Base-by-base conservation (phyloP, 2,113 vertebrate genomes). In the Prinia subflava region DNA sequence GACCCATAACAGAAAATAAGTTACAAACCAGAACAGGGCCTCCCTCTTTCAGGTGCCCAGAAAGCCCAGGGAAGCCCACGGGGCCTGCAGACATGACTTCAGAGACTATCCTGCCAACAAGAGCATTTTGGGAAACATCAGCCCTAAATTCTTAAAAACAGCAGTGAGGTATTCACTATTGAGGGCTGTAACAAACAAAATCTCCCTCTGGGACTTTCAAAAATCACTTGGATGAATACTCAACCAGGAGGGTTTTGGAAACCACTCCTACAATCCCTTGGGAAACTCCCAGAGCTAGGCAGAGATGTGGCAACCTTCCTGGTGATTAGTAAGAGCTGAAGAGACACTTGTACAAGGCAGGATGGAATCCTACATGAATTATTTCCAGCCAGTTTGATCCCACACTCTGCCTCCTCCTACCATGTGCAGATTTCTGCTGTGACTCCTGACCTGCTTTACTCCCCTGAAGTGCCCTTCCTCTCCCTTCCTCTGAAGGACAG, bases 341-440 rank as follows among this genome's bases (percentile, higher is more conserved):
- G 41, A 77, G 92, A 78, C 13, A 22, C 47, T 71, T 55, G 33
- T 25, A 27, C n/a, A 47, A 57, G n/a, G 56, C 80, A 94, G 65
- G n/a, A 73, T 52, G 53, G 52, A 83, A 76, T 78, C 35, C 42
- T 30, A 18, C 0, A 1, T 31, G 22, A 83, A 93, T 73, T 47
- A 39, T 47, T 75, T 69, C 50, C 63, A 85, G 70, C 10, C 52
- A 67, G 5, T 49, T 30, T 0, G 0, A 50, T n/a, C 62, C 53
- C 31, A 60, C 3, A 7, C 28, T 73, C 76, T 74, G 37, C n/a
- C 30, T 64, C 19, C 52, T 46, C 18, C 21, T 53, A 53, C 46
- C 13, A 4, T 0, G 0, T 5, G 1, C 65, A 89, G 52, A 35
- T 27, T 14, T 33, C 30, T 68, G 47, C 44, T 67, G 44, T 17